phyloP scores from a whole-genome alignment of 2,797 vertebrate species.

The Gephyroberyx darwinii region DNA sequence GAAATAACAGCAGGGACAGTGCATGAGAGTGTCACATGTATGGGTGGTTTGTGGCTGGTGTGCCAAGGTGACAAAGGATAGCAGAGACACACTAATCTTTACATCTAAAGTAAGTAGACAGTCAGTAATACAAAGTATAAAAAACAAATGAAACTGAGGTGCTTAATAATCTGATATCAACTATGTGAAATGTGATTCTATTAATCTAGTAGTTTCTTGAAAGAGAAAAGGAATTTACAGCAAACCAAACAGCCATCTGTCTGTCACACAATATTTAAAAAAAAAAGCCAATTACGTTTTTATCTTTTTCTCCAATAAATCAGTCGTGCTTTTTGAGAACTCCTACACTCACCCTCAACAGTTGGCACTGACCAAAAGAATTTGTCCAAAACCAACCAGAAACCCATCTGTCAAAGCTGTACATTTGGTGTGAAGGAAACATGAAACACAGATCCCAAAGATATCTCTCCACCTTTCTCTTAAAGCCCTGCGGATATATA shows the following conservation, averaged over 20 bases:
- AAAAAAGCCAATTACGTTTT: too few relatives aligned
- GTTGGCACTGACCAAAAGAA: conserved; percentile 31
- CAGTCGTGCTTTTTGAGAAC: conserved; percentile 14
- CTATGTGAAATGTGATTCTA: conserved; percentile 6
- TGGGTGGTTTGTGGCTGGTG: not conserved
- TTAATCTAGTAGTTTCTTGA: conserved; percentile 1
- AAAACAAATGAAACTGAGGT: conserved; percentile 8
- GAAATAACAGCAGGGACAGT: conserved; percentile 19
- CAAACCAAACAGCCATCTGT: conserved; percentile 12
- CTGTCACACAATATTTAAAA: conserved; percentile 3
- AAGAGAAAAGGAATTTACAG: conserved; percentile 21
- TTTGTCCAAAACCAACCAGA: conserved; percentile 57
- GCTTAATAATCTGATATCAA: conserved; percentile 8
- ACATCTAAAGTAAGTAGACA: not conserved
- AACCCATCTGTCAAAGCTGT: conserved; percentile 49
- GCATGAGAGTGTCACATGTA: conserved; percentile 11
- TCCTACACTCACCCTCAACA: conserved; percentile 32
- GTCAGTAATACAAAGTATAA: not conserved
- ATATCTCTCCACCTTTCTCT: conserved; percentile 44
- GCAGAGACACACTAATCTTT: not conserved
- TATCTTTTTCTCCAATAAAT: not conserved
- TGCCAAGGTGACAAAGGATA: conserved; percentile 25
- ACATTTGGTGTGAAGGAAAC: conserved; percentile 59
- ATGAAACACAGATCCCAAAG: conserved; percentile 50
- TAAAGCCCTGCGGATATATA: conserved; percentile 40